Percentiles rank a stretch among this genome's conserved stretches.
phyloP scores from a whole-genome alignment of 2,888 invertebrate genomes.

The Cylloceria caligata region DNA sequence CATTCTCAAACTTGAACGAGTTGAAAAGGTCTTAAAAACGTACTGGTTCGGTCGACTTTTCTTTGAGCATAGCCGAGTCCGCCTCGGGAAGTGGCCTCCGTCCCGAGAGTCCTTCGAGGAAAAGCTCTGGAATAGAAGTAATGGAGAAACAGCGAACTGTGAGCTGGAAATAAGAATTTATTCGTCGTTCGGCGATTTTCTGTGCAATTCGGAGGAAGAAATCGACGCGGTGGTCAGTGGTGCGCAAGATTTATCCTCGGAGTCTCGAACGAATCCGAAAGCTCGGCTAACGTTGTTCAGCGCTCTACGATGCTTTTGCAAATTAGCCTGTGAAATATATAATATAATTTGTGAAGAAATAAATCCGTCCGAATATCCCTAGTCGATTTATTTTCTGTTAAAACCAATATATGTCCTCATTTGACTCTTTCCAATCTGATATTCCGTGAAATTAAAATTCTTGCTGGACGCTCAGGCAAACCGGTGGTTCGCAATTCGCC shows the following conservation, averaged over 20 bases:
- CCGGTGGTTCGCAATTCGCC: background rate
- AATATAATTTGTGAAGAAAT: slow-evolving; percentile 6
- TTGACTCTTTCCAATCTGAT: too few relatives aligned
- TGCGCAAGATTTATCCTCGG: slow-evolving; percentile 54
- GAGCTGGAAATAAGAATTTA: slow-evolving; percentile 63
- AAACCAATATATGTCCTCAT: background rate
- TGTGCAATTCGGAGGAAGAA: slow-evolving; percentile 39
- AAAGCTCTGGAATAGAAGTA: slow-evolving; percentile 52
- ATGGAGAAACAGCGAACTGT: slow-evolving; percentile 63
- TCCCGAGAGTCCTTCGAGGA: slow-evolving; percentile 9
- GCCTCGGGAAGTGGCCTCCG: background rate
- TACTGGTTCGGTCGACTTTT: slow-evolving; percentile 37
- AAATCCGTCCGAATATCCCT: background rate
- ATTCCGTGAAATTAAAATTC: too few relatives aligned
- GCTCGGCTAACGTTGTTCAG: slow-evolving; percentile 25
- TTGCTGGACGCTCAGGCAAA: too few relatives aligned
- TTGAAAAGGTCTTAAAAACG: slow-evolving; percentile 49
- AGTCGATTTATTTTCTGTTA: background rate
- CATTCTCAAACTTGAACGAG: slow-evolving; percentile 59
- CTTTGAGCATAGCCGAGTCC: background rate
- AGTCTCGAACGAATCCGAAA: slow-evolving; percentile 51
- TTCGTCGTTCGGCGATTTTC: slow-evolving; percentile 58
- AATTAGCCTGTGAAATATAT: slow-evolving; percentile 26
- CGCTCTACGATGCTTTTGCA: slow-evolving; percentile 2
- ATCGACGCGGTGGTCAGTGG: slow-evolving; percentile 44